Percentiles rank a stretch among this genome's conserved stretches.
These are phyloP conservation scores for Virgularia gustaviana DNA, from an alignment of 92 coral and sea anemone genomes.

Conservation along the genomic window DNA sequence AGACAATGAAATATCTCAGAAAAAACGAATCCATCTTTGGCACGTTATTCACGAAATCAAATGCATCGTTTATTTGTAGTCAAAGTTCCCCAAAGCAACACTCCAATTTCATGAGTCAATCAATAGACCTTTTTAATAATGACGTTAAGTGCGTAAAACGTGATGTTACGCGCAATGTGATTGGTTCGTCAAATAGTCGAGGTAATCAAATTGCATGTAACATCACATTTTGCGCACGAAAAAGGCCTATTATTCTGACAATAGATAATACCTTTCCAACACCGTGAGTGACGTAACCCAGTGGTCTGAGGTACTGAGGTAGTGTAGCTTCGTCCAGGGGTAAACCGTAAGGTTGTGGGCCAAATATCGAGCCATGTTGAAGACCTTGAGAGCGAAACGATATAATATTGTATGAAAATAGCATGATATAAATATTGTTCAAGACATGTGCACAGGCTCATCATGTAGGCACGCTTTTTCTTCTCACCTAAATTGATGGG, in stretches of 20 bases:
- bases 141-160: too few species aligned
- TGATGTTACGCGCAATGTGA: too few species aligned
- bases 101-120: too few species aligned
- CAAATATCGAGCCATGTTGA: constrained; percentile 87
- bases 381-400: constrained; percentile 60
- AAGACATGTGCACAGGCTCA: background rate
- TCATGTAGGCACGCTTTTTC: background rate
- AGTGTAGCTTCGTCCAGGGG: constrained; percentile 79
- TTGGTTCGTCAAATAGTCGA: too few species aligned
- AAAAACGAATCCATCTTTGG: background rate
- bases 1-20: background rate
- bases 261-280: constrained; percentile 78
- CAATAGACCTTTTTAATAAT: too few species aligned
- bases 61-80: too few species aligned
- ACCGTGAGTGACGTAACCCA: constrained; percentile 88
- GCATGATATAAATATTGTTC: too few species aligned
- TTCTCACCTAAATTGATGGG: constrained; percentile 81
- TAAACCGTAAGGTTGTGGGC: constrained; percentile 91
- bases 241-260: background rate
- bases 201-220: too few species aligned
- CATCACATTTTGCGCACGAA: too few species aligned
- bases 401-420: background rate
- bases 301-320: constrained; percentile 87
- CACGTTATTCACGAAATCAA: too few species aligned
- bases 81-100: too few species aligned